Percentiles rank a stretch among this genome's conserved stretches.
Conservation (phyloP, 2,113 vertebrate species). For the Heteronetta atricapilla region DNA sequence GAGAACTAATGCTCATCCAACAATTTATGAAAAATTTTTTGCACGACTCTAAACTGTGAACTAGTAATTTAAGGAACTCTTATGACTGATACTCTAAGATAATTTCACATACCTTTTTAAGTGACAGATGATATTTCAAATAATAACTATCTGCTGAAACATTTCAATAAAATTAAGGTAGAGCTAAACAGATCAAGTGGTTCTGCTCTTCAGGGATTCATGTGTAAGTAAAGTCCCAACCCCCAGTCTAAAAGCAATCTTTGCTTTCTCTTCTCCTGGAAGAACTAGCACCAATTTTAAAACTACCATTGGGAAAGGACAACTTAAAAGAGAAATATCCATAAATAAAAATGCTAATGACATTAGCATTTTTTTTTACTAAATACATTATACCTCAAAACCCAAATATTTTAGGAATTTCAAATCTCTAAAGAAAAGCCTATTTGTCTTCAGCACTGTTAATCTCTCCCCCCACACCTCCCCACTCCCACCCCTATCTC, state of each 20-base stretch:
- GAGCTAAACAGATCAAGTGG: neutral
- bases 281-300: neutral
- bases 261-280: neutral
- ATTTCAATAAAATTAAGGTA: neutral
- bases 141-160: neutral
- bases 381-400: neutral
- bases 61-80: neutral
- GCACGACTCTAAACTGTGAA: neutral
- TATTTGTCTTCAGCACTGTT: neutral
- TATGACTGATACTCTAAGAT: neutral
- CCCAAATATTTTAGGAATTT: neutral
- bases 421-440: neutral
- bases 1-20: neutral
- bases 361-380: neutral
- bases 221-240: neutral
- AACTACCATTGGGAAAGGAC: neutral
- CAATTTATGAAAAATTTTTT: neutral
- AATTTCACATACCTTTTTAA: neutral
- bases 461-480: neutral
- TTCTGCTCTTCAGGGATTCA: neutral
- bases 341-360: slow-evolving; percentile 22
- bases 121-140: neutral
- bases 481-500: neutral
- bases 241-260: neutral
- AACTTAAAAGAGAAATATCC: slow-evolving; percentile 28